These are phyloP conservation scores for Ephialtes manifestator DNA, from an alignment of 2,888 invertebrate genomes.

Conservation along the genomic window DNA sequence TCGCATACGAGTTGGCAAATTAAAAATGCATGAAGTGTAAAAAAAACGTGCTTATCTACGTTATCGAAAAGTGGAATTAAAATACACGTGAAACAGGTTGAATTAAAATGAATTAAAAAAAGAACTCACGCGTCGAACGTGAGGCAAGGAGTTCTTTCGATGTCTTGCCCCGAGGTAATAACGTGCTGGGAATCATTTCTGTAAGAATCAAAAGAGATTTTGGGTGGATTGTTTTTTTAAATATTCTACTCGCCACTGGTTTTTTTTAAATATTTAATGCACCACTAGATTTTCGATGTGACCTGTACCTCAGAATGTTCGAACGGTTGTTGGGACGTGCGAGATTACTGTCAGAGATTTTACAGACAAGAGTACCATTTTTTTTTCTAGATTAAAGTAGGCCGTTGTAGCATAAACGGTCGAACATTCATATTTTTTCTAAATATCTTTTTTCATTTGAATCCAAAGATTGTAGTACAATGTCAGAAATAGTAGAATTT, in stretches of 20 bases:
- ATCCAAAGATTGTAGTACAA: no score
- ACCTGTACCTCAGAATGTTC: slow-evolving; percentile 38
- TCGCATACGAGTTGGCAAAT: background rate
- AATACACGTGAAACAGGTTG: slow-evolving; percentile 11
- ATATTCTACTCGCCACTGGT: slow-evolving; percentile 53
- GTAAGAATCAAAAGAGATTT: slow-evolving; percentile 16
- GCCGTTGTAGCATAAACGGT: background rate
- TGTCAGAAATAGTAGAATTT: no score
- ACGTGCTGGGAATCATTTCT: slow-evolving; percentile 60
- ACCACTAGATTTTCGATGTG: slow-evolving; percentile 40
- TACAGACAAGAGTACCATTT: background rate
- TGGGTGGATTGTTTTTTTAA: background rate
- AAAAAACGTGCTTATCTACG: background rate
- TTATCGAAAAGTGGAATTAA: slow-evolving; percentile 30
- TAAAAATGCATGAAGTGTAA: slow-evolving; percentile 10
- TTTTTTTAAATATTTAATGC: slow-evolving; percentile 50
- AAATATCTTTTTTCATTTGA: no score
- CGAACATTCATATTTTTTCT: no score
- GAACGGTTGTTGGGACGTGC: slow-evolving; percentile 37
- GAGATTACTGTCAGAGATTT: background rate
- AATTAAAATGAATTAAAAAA: slow-evolving; percentile 40
- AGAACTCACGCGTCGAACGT: slow-evolving; percentile 50
- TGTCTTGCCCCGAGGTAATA: slow-evolving; percentile 49
- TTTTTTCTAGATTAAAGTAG: background rate
- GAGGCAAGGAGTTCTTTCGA: slow-evolving; percentile 17